Evolutionary conservation across 2,113 vertebrate species (phyloP), one percentile per base, ranked within the genome.

Genomic region (Zootoca vivipara): DNA sequence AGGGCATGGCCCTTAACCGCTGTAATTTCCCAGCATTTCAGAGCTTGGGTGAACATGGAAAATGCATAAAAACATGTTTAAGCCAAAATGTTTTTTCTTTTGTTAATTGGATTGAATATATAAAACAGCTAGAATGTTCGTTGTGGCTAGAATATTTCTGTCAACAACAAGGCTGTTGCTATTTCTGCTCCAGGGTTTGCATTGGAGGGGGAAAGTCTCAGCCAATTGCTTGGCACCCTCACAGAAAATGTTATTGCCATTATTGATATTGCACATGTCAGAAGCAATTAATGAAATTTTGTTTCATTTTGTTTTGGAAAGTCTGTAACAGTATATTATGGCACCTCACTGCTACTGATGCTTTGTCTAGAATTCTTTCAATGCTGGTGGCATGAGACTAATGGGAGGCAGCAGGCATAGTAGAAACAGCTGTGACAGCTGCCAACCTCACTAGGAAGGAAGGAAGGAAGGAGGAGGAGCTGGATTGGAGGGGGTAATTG

Each of bases 221-320:
- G 13, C 16, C 4, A 72, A n/a, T 72, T 33, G 26, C 30, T 69
- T 7, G 26, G 30, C 18, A 70, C 67, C 9, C 3, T 70, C 67
- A 28, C 64, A 85, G 81, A 88, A 84, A n/a, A 12, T 52, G 82
- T 86, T 67, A 85, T 40, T 80, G 90, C 73, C 56, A 72, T 24
- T 91, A 67, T 88, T 62, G 83, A 87, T 90, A 87, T 5, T 38
- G 77, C 30, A 10, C 38, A 81, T 93, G 89, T 94, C 70, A 93
- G 82, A 91, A 89, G 86, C 46, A 69, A 88, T 91, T 94, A 94
- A 93, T 93, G 94, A 92, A 89, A 87, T 26, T 35, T 91, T 91
- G 84, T 85, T n/a, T 9, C 46, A 46, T 46, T 46, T 46, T 46
- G 46, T 46, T 46, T 10, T 46, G 46, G 46, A 52, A 62, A 87